A percentile compares a stretch with the other conserved stretches of the same genome.
Evolutionary conservation across 2,888 invertebrate genomes (phyloP).

Genomic region (Drosophila putrida): DNA sequence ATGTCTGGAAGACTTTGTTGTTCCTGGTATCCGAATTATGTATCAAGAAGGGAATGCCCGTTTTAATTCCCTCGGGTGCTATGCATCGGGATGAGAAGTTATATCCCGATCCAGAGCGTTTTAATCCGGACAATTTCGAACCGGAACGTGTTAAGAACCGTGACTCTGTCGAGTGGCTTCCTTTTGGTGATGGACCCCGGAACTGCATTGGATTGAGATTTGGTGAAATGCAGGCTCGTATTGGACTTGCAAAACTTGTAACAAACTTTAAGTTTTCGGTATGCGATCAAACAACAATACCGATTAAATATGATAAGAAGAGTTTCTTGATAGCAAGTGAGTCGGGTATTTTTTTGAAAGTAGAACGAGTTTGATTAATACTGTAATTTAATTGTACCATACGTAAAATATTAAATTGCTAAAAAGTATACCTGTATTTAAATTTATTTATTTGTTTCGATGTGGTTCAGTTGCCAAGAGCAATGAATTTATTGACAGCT

Average conservation of each 20-base stretch:
- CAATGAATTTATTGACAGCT: no score
- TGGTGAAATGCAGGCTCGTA: slow-evolving; percentile 81
- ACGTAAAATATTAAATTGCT: neutral
- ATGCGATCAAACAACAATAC: slow-evolving; percentile 73
- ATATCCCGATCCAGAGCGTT: slow-evolving; percentile 88
- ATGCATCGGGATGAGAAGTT: slow-evolving; percentile 88
- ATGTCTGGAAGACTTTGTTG: slow-evolving; percentile 86
- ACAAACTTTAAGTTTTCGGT: slow-evolving; percentile 75
- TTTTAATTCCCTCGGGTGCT: slow-evolving; percentile 87
- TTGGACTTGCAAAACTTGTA: slow-evolving; percentile 76
- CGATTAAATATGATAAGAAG: slow-evolving; percentile 55
- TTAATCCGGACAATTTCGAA: slow-evolving; percentile 88
- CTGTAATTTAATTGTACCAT: neutral
- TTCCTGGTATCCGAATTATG: slow-evolving; percentile 86
- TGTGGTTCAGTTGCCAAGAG: neutral
- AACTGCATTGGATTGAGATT: slow-evolving; percentile 84
- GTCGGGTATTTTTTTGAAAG: slow-evolving; percentile 66
- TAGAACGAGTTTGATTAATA: slow-evolving; percentile 16
- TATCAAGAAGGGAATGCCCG: slow-evolving; percentile 86
- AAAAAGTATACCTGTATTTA: neutral
- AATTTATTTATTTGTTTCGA: neutral
- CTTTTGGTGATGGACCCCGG: slow-evolving; percentile 84
- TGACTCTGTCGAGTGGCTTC: slow-evolving; percentile 83
- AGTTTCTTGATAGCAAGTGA: slow-evolving; percentile 61
- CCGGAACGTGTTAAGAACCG: slow-evolving; percentile 86